These are phyloP conservation scores for Diachasma alloeum DNA, from an alignment of 1,140 invertebrate species.

Conservation along the genomic window DNA sequence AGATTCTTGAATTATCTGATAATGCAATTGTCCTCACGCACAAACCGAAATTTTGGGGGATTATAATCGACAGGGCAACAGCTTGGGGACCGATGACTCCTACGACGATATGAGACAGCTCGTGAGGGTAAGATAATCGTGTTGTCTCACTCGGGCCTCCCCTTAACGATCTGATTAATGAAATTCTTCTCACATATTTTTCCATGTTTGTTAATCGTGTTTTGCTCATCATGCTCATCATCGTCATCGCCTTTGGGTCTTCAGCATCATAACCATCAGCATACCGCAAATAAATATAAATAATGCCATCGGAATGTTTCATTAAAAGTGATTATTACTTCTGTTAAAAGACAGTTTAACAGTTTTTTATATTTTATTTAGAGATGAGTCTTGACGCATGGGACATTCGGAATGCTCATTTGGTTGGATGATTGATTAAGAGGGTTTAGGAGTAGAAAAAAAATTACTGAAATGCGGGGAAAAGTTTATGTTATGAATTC, in stretches of 20 bases:
- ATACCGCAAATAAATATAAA: not conserved
- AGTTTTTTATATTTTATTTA: not conserved
- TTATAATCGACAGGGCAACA: conserved; percentile 61
- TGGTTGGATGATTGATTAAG: no score
- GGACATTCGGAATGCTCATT: no score
- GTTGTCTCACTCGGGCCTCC: conserved; percentile 14
- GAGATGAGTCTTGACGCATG: not conserved
- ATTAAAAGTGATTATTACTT: conserved; percentile 1
- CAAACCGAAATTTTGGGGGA: not conserved
- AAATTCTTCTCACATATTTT: not conserved
- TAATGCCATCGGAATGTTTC: not conserved
- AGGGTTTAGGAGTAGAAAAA: no score
- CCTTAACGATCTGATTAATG: not conserved
- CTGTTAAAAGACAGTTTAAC: not conserved
- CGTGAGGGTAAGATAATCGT: conserved; percentile 60
- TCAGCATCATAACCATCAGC: not conserved
- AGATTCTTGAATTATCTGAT: no score
- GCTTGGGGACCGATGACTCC: conserved; percentile 67
- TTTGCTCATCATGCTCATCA: not conserved
- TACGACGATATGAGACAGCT: conserved; percentile 68
- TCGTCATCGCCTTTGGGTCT: not conserved
- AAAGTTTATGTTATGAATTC: no score
- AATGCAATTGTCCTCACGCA: not conserved
- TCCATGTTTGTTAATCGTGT: not conserved
- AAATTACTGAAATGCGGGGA: no score